phyloP scores from a whole-genome alignment of 2,888 invertebrate genomes.

The Venustoraphidia nigricollis region DNA sequence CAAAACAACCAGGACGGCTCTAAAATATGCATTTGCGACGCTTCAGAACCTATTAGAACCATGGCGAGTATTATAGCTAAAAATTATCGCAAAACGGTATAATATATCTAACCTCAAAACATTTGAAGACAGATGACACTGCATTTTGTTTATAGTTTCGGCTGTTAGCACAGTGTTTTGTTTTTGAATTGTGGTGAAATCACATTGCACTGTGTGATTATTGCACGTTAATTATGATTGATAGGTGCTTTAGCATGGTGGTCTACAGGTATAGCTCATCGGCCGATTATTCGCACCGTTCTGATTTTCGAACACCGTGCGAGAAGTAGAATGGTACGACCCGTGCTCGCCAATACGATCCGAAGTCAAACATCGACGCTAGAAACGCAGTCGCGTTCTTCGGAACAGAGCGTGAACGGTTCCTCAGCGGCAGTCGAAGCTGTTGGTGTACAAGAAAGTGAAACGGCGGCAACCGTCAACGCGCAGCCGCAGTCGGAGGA shows the following conservation, averaged over 20 bases:
- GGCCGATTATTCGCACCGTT: conserved; percentile 51
- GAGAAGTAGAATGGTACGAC: conserved; percentile 25
- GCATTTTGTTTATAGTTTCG: no score
- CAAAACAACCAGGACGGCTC: no score
- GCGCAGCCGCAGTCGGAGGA: conserved; percentile 18
- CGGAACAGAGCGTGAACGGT: background rate
- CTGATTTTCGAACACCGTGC: conserved; percentile 42
- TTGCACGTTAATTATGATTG: conserved; percentile 21
- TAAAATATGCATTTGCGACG: no score
- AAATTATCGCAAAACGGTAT: no score
- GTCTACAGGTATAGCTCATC: conserved; percentile 59
- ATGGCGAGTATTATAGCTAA: no score
- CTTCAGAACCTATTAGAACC: no score
- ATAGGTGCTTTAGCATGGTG: conserved; percentile 55
- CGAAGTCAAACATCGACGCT: conserved; percentile 22
- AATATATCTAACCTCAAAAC: no score
- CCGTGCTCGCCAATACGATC: conserved; percentile 22
- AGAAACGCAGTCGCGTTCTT: conserved; percentile 16
- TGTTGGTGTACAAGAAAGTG: conserved; percentile 24
- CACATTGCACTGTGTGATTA: no score
- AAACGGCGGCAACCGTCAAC: conserved; percentile 17
- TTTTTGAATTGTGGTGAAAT: no score
- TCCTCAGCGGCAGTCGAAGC: conserved; percentile 19
- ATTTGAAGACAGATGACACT: no score
- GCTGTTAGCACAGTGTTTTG: no score